Percentiles rank a stretch among this genome's conserved stretches.
phyloP scores from a whole-genome alignment of 2,888 invertebrate genomes.

The Cephonodes hylas region DNA sequence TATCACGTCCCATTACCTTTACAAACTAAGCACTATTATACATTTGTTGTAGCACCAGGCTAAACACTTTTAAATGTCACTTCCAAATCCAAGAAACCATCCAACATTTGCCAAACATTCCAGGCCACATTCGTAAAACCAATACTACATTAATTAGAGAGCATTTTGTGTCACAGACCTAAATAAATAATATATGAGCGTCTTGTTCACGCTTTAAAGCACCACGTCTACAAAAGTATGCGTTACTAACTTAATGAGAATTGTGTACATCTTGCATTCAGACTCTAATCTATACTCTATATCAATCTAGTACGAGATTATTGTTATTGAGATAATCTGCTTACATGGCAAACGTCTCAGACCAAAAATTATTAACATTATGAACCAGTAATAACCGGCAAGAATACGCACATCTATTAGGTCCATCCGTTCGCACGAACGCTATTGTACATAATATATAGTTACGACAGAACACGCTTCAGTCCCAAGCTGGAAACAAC shows the following conservation, averaged over 20 bases:
- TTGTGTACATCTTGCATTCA: background rate
- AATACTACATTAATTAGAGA: slow-evolving; percentile 18
- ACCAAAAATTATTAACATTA: background rate
- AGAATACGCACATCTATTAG: background rate
- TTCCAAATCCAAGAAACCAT: slow-evolving; percentile 1
- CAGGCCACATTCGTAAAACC: background rate
- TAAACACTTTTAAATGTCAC: slow-evolving; percentile 26
- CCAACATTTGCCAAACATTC: background rate
- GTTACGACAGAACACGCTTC: background rate
- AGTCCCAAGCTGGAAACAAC: too few relatives aligned
- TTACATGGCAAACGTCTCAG: background rate
- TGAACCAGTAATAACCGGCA: background rate
- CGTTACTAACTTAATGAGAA: background rate
- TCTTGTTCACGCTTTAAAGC: background rate
- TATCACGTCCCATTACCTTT: slow-evolving; percentile 27
- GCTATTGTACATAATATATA: background rate
- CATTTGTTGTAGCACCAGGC: slow-evolving; percentile 37
- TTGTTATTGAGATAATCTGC: background rate
- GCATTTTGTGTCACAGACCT: slow-evolving; percentile 2
- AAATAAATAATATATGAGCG: background rate
- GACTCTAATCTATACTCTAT: too few relatives aligned
- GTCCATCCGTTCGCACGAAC: background rate
- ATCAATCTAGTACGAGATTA: too few relatives aligned
- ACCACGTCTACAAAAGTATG: background rate
- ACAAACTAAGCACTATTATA: slow-evolving; percentile 27